Conservation (phyloP, 1,140 invertebrate genomes). For the Lucilia cuprina region DNA sequence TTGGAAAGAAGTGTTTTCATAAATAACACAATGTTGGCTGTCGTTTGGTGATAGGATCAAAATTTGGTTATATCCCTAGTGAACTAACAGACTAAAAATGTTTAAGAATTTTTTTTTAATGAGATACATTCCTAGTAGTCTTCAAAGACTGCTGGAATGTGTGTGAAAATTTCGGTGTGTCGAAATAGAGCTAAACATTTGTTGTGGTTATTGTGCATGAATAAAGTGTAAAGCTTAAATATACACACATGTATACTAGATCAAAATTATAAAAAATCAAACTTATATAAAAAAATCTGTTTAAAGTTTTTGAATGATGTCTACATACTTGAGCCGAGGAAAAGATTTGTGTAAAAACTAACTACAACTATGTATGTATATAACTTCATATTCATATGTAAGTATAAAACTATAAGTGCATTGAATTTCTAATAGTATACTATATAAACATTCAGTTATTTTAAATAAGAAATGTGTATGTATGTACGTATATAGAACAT, state of each 20-base stretch:
- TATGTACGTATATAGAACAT: not conserved
- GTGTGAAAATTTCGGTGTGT: not conserved
- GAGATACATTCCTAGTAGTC: too few relatives aligned
- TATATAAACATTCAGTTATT: conserved; percentile 4
- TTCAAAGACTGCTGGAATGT: not conserved
- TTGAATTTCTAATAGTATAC: not conserved
- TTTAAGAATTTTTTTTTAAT: too few relatives aligned
- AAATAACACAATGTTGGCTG: too few relatives aligned
- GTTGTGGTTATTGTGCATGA: conserved; percentile 34
- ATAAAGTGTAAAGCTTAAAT: conserved; percentile 33
- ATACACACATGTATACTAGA: not conserved
- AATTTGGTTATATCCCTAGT: too few relatives aligned
- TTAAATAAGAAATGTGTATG: not conserved
- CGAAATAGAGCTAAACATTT: conserved; percentile 20
- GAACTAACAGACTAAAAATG: too few relatives aligned
- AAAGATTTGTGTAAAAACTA: not conserved
- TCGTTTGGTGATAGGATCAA: too few relatives aligned
- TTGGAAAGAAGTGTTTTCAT: too few relatives aligned
- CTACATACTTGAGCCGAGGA: conserved; percentile 13
- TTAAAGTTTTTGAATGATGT: conserved; percentile 34
- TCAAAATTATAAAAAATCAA: not conserved
- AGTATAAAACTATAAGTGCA: not conserved
- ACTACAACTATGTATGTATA: too few relatives aligned
- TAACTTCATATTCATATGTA: not conserved
- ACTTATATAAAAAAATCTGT: conserved; percentile 4